Conservation (phyloP, 2,888 invertebrate species). For the Stratiomys singularior region DNA sequence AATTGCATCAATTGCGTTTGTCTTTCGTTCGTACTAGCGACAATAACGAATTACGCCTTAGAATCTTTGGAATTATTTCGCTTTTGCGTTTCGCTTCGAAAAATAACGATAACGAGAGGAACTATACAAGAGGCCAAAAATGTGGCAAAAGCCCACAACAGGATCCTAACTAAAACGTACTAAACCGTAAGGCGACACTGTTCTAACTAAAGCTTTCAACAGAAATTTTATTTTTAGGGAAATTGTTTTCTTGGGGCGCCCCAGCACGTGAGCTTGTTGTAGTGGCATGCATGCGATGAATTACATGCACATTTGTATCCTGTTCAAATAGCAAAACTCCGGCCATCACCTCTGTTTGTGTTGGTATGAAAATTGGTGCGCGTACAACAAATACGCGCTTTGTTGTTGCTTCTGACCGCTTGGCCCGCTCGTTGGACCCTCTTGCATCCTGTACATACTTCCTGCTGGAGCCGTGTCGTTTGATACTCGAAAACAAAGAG, state of each 20-base stretch:
- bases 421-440: slow-evolving; percentile 2
- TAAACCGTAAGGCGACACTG: slow-evolving; percentile 67
- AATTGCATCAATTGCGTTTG: neutral
- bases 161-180: slow-evolving; percentile 63
- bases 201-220: slow-evolving; percentile 64
- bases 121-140: slow-evolving; percentile 55
- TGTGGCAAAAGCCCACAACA: slow-evolving; percentile 56
- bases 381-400: neutral
- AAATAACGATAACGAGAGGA: slow-evolving; percentile 53
- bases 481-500: slow-evolving; percentile 41
- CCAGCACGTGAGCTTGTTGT: slow-evolving; percentile 47
- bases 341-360: slow-evolving; percentile 2
- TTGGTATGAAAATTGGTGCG: slow-evolving; percentile 12
- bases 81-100: neutral
- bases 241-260: slow-evolving; percentile 34
- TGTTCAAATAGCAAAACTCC: slow-evolving; percentile 32
- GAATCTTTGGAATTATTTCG: neutral
- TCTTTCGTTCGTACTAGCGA: slow-evolving; percentile 2
- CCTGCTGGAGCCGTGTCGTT: slow-evolving; percentile 8
- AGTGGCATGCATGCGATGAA: slow-evolving; percentile 47
- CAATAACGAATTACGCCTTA: slow-evolving; percentile 19
- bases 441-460: slow-evolving; percentile 31
- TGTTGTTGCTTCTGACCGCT: slow-evolving; percentile 36
- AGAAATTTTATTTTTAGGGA: slow-evolving; percentile 49
- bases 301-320: slow-evolving; percentile 45